Percentiles rank a stretch among this genome's conserved stretches.
phyloP scores from a whole-genome alignment of 1,140 invertebrate species.

The Rhysida immarginata region DNA sequence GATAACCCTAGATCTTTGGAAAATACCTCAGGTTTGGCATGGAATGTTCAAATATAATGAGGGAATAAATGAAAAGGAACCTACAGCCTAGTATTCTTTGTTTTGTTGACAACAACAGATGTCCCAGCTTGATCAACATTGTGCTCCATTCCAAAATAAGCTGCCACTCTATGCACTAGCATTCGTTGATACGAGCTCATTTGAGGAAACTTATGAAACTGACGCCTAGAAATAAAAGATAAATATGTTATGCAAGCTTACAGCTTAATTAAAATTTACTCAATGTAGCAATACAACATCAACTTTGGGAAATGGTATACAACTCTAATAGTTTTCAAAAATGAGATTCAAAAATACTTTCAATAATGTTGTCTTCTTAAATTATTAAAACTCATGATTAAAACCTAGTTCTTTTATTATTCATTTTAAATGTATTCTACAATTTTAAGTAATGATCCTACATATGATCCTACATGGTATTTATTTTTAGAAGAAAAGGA shows the following conservation, averaged over 20 bases:
- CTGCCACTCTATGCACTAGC: conserved; percentile 82
- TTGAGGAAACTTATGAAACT: conserved; percentile 65
- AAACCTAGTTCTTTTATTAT: too few relatives aligned
- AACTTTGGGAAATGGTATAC: neutral
- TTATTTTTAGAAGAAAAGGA: too few relatives aligned
- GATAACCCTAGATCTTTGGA: too few relatives aligned
- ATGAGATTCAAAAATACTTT: too few relatives aligned
- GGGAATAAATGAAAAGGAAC: conserved; percentile 11
- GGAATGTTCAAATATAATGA: conserved; percentile 2
- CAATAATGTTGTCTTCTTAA: too few relatives aligned
- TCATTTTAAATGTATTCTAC: too few relatives aligned
- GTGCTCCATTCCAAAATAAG: conserved; percentile 85
- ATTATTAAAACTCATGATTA: too few relatives aligned
- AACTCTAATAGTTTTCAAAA: neutral
- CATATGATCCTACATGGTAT: too few relatives aligned
- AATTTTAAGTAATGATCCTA: too few relatives aligned
- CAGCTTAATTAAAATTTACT: neutral
- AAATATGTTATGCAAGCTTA: too few relatives aligned
- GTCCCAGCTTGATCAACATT: conserved; percentile 76
- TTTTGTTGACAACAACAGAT: conserved; percentile 66
- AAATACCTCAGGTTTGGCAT: too few relatives aligned
- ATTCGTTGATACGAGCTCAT: conserved; percentile 90
- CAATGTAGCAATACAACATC: neutral
- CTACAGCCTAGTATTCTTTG: conserved; percentile 53
- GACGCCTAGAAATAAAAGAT: conserved; percentile 27